Percentiles rank a stretch among this genome's conserved stretches.
phyloP scores from a whole-genome alignment of 2,113 vertebrate genomes.

The Psephotus haematonotus region DNA sequence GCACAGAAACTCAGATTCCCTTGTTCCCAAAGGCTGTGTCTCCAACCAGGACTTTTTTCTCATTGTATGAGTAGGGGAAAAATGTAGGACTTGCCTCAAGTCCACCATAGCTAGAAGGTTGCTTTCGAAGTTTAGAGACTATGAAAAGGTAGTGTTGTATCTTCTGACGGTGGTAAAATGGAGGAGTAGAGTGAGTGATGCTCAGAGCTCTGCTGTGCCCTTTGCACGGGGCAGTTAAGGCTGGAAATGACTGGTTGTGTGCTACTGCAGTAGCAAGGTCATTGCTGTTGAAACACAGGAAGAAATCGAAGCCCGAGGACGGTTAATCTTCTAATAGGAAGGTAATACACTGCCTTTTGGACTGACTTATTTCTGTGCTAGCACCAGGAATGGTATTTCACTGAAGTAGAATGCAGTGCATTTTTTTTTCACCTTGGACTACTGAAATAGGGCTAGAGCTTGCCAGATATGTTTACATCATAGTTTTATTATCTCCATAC shows the following conservation, averaged over 20 bases:
- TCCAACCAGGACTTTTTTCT: background rate
- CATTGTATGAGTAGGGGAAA: background rate
- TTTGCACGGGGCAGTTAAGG: background rate
- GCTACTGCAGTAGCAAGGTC: background rate
- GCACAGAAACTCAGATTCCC: background rate
- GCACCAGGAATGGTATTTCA: background rate
- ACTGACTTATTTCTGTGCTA: background rate
- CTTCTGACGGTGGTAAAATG: background rate
- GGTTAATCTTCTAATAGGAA: background rate
- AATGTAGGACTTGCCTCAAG: background rate
- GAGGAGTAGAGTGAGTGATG: background rate
- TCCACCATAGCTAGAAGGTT: background rate
- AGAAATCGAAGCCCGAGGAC: background rate
- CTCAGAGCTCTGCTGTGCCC: background rate
- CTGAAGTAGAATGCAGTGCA: accelerated
- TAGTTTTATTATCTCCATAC: background rate
- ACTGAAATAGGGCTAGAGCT: background rate
- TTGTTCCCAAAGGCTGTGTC: background rate
- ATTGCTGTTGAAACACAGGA: background rate
- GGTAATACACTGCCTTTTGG: background rate
- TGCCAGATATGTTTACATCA: background rate
- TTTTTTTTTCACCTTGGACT: background rate
- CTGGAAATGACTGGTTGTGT: background rate
- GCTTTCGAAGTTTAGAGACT: background rate
- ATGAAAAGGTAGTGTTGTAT: background rate